Conservation (phyloP, 2,113 vertebrate genomes). For the Oreochromis aureus region DNA sequence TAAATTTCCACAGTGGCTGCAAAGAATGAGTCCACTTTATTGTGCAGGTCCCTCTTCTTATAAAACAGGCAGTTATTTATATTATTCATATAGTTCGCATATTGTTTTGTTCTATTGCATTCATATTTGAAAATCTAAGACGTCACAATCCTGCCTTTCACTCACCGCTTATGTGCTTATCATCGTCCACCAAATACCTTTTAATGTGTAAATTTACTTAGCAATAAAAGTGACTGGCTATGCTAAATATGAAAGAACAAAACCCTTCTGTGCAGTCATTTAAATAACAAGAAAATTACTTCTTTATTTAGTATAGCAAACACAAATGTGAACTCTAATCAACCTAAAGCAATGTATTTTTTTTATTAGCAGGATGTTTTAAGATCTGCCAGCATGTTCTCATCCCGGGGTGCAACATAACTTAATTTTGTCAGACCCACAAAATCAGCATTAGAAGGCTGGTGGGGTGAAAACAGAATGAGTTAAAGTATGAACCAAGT, state of each 20-base stretch:
- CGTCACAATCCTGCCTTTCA: neutral
- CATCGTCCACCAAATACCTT: neutral
- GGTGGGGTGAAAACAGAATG: neutral
- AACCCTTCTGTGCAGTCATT: neutral
- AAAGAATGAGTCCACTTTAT: neutral
- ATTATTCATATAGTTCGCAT: neutral
- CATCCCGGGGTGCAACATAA: neutral
- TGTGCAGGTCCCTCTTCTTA: neutral
- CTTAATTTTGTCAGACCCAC: fast-evolving
- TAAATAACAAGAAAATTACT: neutral
- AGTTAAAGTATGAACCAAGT: neutral
- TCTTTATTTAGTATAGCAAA: neutral
- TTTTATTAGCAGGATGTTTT: neutral
- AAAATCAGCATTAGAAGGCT: fast-evolving
- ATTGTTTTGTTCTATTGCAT: neutral
- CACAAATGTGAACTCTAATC: neutral
- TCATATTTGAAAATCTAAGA: neutral
- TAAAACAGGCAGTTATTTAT: neutral
- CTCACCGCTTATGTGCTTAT: neutral
- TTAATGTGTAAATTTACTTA: neutral
- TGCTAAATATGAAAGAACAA: neutral
- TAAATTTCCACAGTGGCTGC: neutral
- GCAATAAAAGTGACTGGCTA: neutral
- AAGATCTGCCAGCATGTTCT: neutral
- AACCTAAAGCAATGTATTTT: neutral